A percentile compares a stretch with the other conserved stretches of the same genome.
phyloP scores from a whole-genome alignment of 2,113 vertebrate genomes.

The Machaerirhynchus nigripectus region DNA sequence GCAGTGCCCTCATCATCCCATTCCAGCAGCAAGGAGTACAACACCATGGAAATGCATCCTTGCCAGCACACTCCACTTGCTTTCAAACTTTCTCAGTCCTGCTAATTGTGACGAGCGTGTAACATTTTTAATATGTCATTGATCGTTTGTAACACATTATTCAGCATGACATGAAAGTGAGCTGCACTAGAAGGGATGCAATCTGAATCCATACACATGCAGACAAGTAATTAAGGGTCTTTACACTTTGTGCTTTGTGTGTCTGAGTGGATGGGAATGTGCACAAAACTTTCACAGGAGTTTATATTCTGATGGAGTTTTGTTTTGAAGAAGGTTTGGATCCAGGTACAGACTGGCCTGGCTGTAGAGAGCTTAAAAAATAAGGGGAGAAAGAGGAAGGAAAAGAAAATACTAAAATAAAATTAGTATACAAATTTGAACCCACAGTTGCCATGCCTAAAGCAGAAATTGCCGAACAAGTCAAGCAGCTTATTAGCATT shows the following conservation, averaged over 20 bases:
- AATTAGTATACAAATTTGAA: slow-evolving; percentile 80
- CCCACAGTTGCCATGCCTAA: slow-evolving; percentile 73
- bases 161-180: background rate
- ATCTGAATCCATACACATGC: background rate
- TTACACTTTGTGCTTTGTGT: background rate
- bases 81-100: background rate
- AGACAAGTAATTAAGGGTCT: slow-evolving; percentile 20
- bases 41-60: background rate
- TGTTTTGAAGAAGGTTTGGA: background rate
- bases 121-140: background rate
- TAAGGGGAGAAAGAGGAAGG: background rate
- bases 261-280: background rate
- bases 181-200: background rate
- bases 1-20: background rate
- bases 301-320: background rate
- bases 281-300: background rate
- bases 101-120: background rate
- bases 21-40: background rate
- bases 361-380: slow-evolving; percentile 25
- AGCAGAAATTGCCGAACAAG: slow-evolving; percentile 84
- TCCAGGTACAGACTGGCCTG: background rate
- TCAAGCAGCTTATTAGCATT: slow-evolving; percentile 97
- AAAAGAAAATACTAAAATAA: slow-evolving; percentile 69
- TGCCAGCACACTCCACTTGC: background rate
- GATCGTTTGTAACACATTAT: background rate